A percentile compares a stretch with the other conserved stretches of the same genome.
phyloP scores from a whole-genome alignment of 2,113 vertebrate species.

The Scalopus aquaticus region DNA sequence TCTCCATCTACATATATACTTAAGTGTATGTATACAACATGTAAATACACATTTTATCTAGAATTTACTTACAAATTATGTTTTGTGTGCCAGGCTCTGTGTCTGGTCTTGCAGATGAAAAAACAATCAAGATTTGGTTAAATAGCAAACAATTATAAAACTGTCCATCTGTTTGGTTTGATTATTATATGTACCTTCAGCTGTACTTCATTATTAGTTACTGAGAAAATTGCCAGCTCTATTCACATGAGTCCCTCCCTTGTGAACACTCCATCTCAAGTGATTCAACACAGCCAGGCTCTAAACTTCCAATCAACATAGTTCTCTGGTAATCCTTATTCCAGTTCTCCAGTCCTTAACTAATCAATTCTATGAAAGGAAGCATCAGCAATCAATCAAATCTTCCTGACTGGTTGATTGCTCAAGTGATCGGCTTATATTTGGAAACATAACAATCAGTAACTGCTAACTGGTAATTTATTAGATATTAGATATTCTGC shows the following conservation, averaged over 20 bases:
- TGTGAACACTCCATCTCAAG: neutral
- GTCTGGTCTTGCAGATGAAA: neutral
- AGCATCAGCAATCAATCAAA: neutral
- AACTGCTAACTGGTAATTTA: slow-evolving; percentile 3
- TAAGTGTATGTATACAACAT: fast-evolving
- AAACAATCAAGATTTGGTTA: neutral
- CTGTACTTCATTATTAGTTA: neutral
- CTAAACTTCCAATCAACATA: neutral
- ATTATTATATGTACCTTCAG: neutral
- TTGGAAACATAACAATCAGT: neutral
- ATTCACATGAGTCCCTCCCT: neutral
- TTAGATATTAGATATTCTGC: neutral
- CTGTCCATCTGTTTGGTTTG: neutral
- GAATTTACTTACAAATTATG: neutral
- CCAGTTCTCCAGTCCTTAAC: neutral
- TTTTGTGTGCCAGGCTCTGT: neutral
- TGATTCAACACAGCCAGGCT: neutral
- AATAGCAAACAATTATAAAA: neutral
- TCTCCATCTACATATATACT: neutral
- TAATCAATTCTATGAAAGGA: neutral
- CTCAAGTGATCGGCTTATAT: neutral
- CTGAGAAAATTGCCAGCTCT: neutral
- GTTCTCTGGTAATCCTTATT: neutral
- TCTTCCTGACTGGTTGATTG: neutral
- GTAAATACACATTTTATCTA: neutral